Evolutionary conservation across 2,113 vertebrate genomes (phyloP).

Genomic region (Cryptotis parvus): DNA sequence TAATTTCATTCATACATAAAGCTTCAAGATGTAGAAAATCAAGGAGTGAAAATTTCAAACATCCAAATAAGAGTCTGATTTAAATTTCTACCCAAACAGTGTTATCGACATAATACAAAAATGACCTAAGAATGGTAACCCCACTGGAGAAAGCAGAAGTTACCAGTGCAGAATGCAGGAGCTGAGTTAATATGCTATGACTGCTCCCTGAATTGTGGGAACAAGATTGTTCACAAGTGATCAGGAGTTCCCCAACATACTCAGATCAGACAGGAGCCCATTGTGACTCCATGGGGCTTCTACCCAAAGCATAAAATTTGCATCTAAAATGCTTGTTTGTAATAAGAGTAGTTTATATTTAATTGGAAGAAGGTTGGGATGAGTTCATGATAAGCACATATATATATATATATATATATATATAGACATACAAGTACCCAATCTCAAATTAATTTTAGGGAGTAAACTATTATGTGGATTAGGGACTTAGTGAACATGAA

Average conservation of each 20-base stretch:
- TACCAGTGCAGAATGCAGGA: too few species aligned
- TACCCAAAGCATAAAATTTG: rapidly evolving
- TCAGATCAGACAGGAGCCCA: rapidly evolving
- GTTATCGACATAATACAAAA: background rate
- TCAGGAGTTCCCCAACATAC: rapidly evolving
- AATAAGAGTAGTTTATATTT: background rate
- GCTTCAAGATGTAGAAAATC: background rate
- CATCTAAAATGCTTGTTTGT: too few species aligned
- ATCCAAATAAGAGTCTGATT: background rate
- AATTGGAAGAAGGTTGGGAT: background rate
- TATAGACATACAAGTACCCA: too few species aligned
- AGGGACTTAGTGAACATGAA: rapidly evolving
- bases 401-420: too few species aligned
- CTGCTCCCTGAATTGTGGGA: rapidly evolving
- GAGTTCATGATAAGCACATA: rapidly evolving
- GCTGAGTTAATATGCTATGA: rapidly evolving
- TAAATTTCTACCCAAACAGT: background rate
- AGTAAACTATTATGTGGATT: too few species aligned
- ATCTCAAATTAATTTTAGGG: too few species aligned
- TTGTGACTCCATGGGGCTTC: background rate
- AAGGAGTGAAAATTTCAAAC: background rate
- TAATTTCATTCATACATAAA: background rate
- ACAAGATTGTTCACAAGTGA: rapidly evolving
- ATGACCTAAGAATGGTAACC: background rate
- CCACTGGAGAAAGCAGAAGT: background rate